phyloP scores from a whole-genome alignment of 2,113 vertebrate species.

The Cavia aperea region DNA sequence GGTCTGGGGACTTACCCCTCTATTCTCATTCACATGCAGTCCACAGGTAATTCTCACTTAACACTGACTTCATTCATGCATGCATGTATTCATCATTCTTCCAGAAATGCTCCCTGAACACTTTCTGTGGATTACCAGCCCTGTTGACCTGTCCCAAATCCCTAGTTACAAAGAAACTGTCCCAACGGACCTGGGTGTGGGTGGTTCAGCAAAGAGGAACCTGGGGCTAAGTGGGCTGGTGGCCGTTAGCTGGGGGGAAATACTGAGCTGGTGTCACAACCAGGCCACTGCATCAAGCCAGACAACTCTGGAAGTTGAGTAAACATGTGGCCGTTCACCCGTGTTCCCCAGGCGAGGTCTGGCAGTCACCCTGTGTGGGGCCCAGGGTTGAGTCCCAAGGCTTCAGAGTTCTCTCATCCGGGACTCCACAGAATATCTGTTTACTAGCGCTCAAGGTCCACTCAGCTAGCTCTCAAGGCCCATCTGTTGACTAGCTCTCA shows the following conservation, averaged over 20 bases:
- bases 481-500: not conserved
- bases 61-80: not conserved
- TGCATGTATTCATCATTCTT: not conserved
- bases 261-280: conserved; percentile 51
- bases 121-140: not conserved
- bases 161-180: not conserved
- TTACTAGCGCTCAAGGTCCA: not conserved
- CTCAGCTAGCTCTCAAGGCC: no score
- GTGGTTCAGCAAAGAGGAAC: conserved; percentile 57
- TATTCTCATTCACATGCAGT: not conserved
- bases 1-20: not conserved
- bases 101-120: not conserved
- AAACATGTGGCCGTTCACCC: not conserved
- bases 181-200: not conserved
- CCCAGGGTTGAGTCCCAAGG: not conserved
- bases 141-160: not conserved
- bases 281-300: not conserved
- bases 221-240: not conserved
- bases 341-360: not conserved
- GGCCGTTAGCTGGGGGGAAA: conserved; percentile 42
- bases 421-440: not conserved
- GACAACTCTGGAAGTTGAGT: conserved; percentile 10
- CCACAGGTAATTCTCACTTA: not conserved
- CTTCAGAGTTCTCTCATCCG: not conserved
- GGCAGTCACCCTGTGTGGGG: not conserved